phyloP scores from a whole-genome alignment of 2,113 vertebrate genomes.

The Suricata suricatta region DNA sequence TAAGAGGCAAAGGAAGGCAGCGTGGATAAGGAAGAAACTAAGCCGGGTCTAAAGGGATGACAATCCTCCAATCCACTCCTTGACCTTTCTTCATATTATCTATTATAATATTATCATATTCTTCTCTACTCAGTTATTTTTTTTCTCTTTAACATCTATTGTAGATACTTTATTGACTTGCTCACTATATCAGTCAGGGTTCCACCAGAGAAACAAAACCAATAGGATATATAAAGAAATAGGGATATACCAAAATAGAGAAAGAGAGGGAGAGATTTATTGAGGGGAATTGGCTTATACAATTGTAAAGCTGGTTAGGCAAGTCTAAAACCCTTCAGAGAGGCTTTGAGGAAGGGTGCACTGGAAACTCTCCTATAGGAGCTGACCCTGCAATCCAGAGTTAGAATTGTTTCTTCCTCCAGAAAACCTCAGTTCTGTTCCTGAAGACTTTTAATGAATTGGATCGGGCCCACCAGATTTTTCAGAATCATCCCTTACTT shows the following conservation, averaged over 20 bases:
- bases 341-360: neutral
- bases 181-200: neutral
- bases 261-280: neutral
- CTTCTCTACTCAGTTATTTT: neutral
- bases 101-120: neutral
- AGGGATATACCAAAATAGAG: neutral
- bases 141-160: neutral
- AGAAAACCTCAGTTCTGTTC: neutral
- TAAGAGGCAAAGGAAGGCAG: neutral
- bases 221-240: neutral
- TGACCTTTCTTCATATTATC: neutral
- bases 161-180: neutral
- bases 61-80: neutral
- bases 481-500: constrained; percentile 1
- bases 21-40: neutral
- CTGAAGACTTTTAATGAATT: neutral
- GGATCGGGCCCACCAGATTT: neutral
- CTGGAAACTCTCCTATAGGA: neutral
- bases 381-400: neutral
- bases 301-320: neutral
- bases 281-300: neutral
- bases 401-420: neutral
- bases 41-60: neutral
- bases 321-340: neutral
- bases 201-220: neutral